These are phyloP conservation scores for Drosophila leontia DNA, from an alignment of 1,140 invertebrate genomes.

Conservation along the genomic window DNA sequence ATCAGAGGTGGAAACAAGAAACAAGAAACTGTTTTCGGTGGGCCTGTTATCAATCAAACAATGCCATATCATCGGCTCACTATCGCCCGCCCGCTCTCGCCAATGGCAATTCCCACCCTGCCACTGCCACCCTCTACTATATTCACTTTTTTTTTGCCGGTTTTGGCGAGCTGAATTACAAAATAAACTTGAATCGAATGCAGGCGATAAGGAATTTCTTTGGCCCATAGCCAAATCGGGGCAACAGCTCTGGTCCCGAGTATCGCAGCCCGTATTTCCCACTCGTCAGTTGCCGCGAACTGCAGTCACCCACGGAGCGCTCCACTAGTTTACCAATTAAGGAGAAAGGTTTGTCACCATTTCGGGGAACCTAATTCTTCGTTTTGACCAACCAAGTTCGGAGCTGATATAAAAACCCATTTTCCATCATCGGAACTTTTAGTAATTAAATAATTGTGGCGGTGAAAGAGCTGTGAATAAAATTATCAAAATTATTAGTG, in stretches of 20 bases:
- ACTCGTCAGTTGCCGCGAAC: constrained; percentile 50
- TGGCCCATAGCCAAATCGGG: constrained; percentile 63
- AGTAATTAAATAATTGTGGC: neutral
- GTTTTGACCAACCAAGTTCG: neutral
- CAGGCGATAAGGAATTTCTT: constrained; percentile 66
- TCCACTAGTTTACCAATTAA: constrained; percentile 61
- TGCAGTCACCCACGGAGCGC: constrained; percentile 43
- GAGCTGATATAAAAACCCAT: neutral
- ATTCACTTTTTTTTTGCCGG: constrained; percentile 39
- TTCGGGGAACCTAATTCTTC: neutral
- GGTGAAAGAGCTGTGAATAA: neutral
- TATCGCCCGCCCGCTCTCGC: constrained; percentile 22
- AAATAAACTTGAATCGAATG: constrained; percentile 77
- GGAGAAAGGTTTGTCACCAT: constrained; percentile 64
- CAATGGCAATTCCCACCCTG: constrained; percentile 14
- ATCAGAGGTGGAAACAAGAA: constrained; percentile 36
- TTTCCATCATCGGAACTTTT: neutral
- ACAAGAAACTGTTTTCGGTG: constrained; percentile 39
- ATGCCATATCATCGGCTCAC: constrained; percentile 48
- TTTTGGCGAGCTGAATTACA: constrained; percentile 74
- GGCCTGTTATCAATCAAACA: constrained; percentile 61
- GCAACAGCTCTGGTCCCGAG: constrained; percentile 19
- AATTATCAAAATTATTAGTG: neutral
- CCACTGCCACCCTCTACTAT: constrained; percentile 15
- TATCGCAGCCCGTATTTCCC: constrained; percentile 48